Percentiles rank a stretch among this genome's conserved stretches.
phyloP scores from a whole-genome alignment of 2,888 invertebrate genomes.

The Synergus gifuensis region DNA sequence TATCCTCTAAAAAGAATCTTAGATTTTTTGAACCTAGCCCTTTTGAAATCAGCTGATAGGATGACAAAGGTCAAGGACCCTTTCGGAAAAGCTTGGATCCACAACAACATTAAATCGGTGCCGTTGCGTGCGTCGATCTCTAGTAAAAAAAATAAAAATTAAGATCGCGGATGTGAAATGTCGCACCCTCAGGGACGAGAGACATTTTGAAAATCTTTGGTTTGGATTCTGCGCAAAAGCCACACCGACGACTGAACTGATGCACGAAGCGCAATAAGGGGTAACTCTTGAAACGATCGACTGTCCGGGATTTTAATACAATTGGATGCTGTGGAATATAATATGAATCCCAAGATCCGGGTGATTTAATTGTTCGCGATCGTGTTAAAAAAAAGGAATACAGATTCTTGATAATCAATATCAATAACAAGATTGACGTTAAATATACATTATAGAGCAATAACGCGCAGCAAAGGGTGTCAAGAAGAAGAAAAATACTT shows the following conservation, averaged over 20 bases:
- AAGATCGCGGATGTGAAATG: conserved; percentile 18
- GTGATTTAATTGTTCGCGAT: conserved; percentile 10
- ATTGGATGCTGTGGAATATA: conserved; percentile 15
- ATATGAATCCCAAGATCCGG: conserved; percentile 4
- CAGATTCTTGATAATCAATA: neutral
- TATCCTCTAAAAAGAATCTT: too few relatives aligned
- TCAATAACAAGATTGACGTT: neutral
- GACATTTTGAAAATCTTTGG: conserved; percentile 72
- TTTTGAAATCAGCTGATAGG: conserved; percentile 9
- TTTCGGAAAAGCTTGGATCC: neutral
- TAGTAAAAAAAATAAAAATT: conserved; percentile 4
- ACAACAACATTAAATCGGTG: neutral
- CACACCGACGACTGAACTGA: conserved; percentile 43
- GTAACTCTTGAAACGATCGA: conserved; percentile 34
- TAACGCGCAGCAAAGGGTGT: neutral
- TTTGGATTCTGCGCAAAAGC: conserved; percentile 69
- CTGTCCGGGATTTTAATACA: conserved; percentile 33
- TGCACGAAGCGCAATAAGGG: conserved; percentile 38
- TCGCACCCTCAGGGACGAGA: conserved; percentile 34
- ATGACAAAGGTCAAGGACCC: conserved; percentile 22
- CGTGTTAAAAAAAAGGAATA: neutral
- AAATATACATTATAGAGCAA: neutral
- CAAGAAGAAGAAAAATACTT: neutral
- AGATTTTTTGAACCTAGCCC: too few relatives aligned
- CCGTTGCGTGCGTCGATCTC: neutral